phyloP scores from a whole-genome alignment of 2,888 invertebrate species.

The Carabus problematicus region DNA sequence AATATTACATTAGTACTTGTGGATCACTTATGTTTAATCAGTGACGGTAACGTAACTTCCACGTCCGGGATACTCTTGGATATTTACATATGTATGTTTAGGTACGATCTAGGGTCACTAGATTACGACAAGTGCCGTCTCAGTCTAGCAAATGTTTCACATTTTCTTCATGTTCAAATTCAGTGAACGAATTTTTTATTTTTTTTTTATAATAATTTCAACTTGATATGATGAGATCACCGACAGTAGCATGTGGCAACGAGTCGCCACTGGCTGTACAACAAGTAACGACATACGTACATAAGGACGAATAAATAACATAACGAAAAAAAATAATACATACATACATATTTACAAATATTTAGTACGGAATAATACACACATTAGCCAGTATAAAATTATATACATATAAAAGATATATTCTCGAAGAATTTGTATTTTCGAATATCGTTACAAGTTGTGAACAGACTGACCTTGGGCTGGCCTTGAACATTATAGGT shows the following conservation, averaged over 20 bases:
- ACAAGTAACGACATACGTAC: neutral
- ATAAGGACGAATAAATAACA: neutral
- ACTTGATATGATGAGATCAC: constrained; percentile 40
- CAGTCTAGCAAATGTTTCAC: constrained; percentile 2
- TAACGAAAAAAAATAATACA: constrained; percentile 8
- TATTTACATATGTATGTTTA: constrained; percentile 39
- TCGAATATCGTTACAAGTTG: constrained; percentile 26
- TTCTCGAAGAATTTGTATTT: constrained; percentile 16
- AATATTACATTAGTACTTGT: constrained; percentile 49
- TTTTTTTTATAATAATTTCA: constrained; percentile 23
- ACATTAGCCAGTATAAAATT: no score
- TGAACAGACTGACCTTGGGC: constrained; percentile 12
- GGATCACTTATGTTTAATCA: constrained; percentile 52
- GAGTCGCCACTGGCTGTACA: neutral
- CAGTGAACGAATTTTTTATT: neutral
- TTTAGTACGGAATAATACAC: no score
- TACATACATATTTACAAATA: neutral
- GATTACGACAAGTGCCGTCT: constrained; percentile 19
- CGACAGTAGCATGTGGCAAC: constrained; percentile 2
- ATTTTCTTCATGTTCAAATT: constrained; percentile 1
- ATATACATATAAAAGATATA: neutral
- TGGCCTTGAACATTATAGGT: constrained; percentile 29
- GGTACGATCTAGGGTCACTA: neutral
- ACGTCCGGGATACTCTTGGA: constrained; percentile 9
- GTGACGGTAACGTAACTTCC: constrained; percentile 39